A percentile compares a stretch with the other conserved stretches of the same genome.
These are phyloP conservation scores for Acanthaster planci DNA, from an alignment of 35 echinoderm and acorn worm species.

Conservation along the genomic window DNA sequence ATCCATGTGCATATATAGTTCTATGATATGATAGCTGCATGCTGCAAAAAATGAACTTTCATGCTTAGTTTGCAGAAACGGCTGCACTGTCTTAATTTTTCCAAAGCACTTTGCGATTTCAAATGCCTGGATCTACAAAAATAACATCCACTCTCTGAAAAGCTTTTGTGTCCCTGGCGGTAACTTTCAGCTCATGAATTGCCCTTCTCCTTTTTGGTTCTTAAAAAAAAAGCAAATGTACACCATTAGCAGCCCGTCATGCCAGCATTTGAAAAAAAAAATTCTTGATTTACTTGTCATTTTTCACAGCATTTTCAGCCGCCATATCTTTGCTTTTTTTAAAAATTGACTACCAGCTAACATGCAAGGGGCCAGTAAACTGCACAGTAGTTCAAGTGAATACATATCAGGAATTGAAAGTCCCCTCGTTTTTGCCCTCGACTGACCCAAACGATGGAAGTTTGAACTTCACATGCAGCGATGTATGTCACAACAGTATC, in stretches of 20 bases:
- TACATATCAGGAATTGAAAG: no score
- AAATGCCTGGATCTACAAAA: not conserved
- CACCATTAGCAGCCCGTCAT: not conserved
- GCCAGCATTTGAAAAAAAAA: not conserved
- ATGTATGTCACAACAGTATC: no score
- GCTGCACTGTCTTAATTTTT: not conserved
- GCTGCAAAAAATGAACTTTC: slow-evolving; percentile 22
- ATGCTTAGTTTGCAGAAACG: slow-evolving; percentile 3
- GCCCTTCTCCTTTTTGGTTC: no score
- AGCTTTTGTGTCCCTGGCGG: no score
- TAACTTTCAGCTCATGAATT: no score
- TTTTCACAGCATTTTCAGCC: slow-evolving; percentile 27
- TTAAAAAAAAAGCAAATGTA: not conserved
- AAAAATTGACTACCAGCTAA: not conserved
- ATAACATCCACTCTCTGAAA: not conserved
- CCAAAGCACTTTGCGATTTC: not conserved
- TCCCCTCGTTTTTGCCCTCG: no score
- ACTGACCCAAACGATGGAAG: no score
- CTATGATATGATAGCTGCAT: not conserved
- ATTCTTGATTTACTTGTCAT: not conserved
- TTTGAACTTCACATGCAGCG: no score
- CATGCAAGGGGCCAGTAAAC: not conserved
- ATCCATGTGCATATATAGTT: no score
- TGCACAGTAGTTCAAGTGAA: no score
- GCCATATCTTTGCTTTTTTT: not conserved